Evolutionary conservation across 1,140 invertebrate species (phyloP).

Genomic region (Harpegnathos saltator): DNA sequence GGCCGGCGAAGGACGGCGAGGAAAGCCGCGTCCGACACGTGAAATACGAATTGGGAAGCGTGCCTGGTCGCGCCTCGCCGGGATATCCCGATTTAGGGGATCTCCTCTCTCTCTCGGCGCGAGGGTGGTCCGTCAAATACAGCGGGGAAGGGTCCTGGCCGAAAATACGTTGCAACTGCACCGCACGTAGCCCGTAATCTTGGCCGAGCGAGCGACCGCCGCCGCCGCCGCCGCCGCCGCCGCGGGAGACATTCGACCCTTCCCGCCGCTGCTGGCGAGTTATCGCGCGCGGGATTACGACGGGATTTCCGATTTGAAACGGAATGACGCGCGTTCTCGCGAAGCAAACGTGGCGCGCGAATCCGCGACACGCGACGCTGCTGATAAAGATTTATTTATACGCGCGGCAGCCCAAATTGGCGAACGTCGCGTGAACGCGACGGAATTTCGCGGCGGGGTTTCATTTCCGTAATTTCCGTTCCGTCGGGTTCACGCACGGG

Average conservation of each 20-base stretch:
- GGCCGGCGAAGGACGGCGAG: constrained; percentile 37
- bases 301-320: constrained; percentile 46
- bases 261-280: constrained; percentile 45
- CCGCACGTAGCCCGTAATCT: constrained; percentile 59
- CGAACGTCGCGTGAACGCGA: too few species aligned
- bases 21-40: constrained; percentile 55
- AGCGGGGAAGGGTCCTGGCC: constrained; percentile 23
- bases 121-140: constrained; percentile 23
- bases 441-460: too few species aligned
- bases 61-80: constrained; percentile 62
- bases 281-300: constrained; percentile 72
- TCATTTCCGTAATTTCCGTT: too few species aligned
- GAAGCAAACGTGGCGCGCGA: background rate
- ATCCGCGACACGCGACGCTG: constrained; percentile 2
- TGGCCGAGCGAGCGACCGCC: too few species aligned
- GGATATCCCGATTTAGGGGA: constrained; percentile 72
- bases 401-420: background rate
- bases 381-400: constrained; percentile 48
- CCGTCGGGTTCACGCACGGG: too few species aligned
- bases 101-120: constrained; percentile 26
- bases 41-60: constrained; percentile 74
- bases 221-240: background rate
- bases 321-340: constrained; percentile 30
- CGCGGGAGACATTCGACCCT: constrained; percentile 50
- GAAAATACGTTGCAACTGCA: constrained; percentile 59